Evolutionary conservation across 2,888 invertebrate genomes (phyloP), one percentile per base, ranked within the genome.

Genomic region (Maniola hyperantus): DNA sequence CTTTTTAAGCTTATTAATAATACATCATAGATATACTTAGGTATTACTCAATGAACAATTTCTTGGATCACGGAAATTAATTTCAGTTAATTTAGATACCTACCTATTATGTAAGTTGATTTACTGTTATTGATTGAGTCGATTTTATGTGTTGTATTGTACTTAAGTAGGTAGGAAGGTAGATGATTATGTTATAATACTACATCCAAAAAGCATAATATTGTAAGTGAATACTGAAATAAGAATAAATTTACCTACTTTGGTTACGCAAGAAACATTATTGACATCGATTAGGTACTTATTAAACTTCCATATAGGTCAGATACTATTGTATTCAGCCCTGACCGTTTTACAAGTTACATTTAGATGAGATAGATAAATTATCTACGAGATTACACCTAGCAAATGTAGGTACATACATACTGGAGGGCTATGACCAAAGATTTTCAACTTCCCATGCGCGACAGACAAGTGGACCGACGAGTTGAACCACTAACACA

Each of bases 401-500:
- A 61, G 58, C 64, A 66, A 67, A 66, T 67, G n/a, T n/a, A n/a
- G n/a, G n/a, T n/a, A n/a, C n/a, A 64, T 65, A 65, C 59, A 70
- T 71, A 68, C 66, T 62, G 59, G 72, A 72, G 64, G 70, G 69
- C 67, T 66, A 58, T 72, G 72, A 66, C 72, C 55, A 61, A 71
- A 66, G 72, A 72, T 71, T 67, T 73, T 74, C 68, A 69, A 67
- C 68, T 70, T 70, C 72, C 67, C 64, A 73, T 67, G 66, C 70
- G 71, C 68, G 70, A 67, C 72, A 74, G 76, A 76, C 79, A 79
- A 76, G 74, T 78, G 76, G 73, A 74, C 75, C 76, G 76, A 76
- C 79, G 69, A 78, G 75, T 77, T 79, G 80, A 78, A 79, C 81
- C 79, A 86, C 85, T 79, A 85, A 85, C 83, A 85, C 87, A 89